Evolutionary conservation across 2,888 invertebrate species (phyloP).

Genomic region (Hoplodrina blanda): DNA sequence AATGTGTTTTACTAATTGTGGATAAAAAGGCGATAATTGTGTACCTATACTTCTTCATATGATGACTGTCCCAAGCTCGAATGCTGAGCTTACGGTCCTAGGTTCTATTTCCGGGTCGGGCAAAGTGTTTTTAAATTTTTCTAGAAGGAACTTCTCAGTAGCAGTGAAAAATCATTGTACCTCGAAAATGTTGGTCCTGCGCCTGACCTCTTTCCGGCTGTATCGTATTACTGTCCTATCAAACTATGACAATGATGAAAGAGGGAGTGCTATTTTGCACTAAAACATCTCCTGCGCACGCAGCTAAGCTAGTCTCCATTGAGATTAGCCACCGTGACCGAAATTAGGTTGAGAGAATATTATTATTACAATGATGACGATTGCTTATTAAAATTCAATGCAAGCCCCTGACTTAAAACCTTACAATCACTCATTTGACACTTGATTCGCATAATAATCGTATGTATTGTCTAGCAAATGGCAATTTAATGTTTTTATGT

Average conservation of each 20-base stretch:
- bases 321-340: too few species aligned
- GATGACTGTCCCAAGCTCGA: too few species aligned
- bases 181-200: too few species aligned
- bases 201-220: too few species aligned
- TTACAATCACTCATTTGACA: conserved; percentile 4
- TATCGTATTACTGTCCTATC: not conserved
- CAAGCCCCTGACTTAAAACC: conserved; percentile 5
- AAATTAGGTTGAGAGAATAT: too few species aligned
- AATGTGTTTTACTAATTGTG: conserved; percentile 55
- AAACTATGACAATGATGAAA: not conserved
- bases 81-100: too few species aligned
- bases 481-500: not conserved
- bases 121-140: not conserved
- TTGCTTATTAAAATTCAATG: not conserved
- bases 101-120: too few species aligned
- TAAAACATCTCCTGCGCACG: not conserved
- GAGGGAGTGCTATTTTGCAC: not conserved
- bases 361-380: too few species aligned
- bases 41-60: not conserved
- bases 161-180: too few species aligned
- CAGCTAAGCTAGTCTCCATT: too few species aligned
- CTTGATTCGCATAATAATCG: conserved; percentile 6
- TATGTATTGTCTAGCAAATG: not conserved
- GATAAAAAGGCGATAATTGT: conserved; percentile 40
- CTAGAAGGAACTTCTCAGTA: not conserved